A percentile compares a stretch with the other conserved stretches of the same genome.
phyloP scores from a whole-genome alignment of 2,797 vertebrate species.

The Danionella dracula region DNA sequence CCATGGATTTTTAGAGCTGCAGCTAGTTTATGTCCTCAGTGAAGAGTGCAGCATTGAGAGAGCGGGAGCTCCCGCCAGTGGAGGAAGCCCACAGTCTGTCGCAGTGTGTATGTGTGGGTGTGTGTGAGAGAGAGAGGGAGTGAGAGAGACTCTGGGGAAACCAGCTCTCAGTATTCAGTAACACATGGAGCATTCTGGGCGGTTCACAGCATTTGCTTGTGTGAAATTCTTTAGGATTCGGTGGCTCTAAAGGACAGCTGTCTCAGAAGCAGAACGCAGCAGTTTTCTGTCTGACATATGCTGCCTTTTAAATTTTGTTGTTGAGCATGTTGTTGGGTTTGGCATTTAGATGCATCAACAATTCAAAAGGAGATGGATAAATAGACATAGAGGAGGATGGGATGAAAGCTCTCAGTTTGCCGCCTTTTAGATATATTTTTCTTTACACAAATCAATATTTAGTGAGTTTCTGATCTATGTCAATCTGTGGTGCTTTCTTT shows the following conservation, averaged over 20 bases:
- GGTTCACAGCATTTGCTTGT: conserved; percentile 36
- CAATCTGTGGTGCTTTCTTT: too few relatives aligned
- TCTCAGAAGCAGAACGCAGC: conserved; percentile 18
- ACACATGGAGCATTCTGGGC: conserved; percentile 32
- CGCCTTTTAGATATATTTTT: conserved; percentile 53
- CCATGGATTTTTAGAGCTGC: conserved; percentile 20
- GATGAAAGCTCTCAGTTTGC: conserved; percentile 51
- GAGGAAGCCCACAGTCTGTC: conserved; percentile 49
- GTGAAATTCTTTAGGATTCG: conserved; percentile 33
- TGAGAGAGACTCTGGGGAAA: conserved; percentile 32
- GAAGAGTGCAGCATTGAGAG: conserved; percentile 32
- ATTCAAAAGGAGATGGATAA: conserved; percentile 1
- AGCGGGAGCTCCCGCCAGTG: conserved; percentile 27
- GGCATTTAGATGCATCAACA: background rate
- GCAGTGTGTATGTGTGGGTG: conserved; percentile 43
- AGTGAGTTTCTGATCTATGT: too few relatives aligned
- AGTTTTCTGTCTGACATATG: conserved; percentile 16
- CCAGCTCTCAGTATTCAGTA: conserved; percentile 43
- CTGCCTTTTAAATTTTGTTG: conserved; percentile 1
- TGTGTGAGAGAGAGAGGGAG: conserved; percentile 28
- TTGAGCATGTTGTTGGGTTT: conserved; percentile 3
- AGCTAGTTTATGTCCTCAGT: conserved; percentile 10
- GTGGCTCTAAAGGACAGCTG: conserved; percentile 33
- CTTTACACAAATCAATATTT: too few relatives aligned
- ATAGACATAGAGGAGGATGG: conserved; percentile 19